Percentiles rank a stretch among this genome's conserved stretches.
Evolutionary conservation across 1,140 invertebrate species (phyloP).

Genomic region (Brachionus asplanchnoidis): DNA sequence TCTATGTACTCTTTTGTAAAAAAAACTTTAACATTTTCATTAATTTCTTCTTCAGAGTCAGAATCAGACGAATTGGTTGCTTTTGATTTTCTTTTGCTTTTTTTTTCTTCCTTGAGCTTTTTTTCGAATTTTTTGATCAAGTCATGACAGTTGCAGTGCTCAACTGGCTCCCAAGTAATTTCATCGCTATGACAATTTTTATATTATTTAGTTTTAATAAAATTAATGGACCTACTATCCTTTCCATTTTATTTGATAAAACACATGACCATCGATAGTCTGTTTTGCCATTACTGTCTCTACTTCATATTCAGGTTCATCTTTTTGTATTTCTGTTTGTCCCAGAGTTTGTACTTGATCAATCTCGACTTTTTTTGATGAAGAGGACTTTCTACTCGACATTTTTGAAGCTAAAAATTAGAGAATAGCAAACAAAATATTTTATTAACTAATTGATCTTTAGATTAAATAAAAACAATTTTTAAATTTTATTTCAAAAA

Average conservation of each 20-base stretch:
- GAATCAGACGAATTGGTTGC: neutral
- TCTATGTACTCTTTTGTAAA: conserved; percentile 51
- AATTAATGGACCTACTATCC: conserved; percentile 26
- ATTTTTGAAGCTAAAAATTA: neutral
- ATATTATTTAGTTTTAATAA: neutral
- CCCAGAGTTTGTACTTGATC: neutral
- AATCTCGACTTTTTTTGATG: neutral
- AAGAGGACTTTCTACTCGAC: neutral
- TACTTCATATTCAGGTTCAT: conserved; percentile 5
- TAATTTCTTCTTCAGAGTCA: neutral
- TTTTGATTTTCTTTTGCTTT: conserved; percentile 50
- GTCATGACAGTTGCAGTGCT: conserved; percentile 77
- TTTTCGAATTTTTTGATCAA: conserved; percentile 82
- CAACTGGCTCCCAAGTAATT: conserved; percentile 51
- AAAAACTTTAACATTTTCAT: neutral
- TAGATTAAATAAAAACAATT: no score
- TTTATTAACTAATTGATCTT: no score
- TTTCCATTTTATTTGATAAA: conserved; percentile 31
- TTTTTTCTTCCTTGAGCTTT: neutral
- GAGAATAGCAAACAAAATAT: no score
- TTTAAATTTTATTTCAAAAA: no score
- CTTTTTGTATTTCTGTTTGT: neutral
- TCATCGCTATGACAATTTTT: neutral
- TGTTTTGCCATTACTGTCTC: neutral
- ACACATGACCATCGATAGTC: neutral